Conservation (phyloP, 2,113 vertebrate genomes). For the Poeciliopsis retropinna region DNA sequence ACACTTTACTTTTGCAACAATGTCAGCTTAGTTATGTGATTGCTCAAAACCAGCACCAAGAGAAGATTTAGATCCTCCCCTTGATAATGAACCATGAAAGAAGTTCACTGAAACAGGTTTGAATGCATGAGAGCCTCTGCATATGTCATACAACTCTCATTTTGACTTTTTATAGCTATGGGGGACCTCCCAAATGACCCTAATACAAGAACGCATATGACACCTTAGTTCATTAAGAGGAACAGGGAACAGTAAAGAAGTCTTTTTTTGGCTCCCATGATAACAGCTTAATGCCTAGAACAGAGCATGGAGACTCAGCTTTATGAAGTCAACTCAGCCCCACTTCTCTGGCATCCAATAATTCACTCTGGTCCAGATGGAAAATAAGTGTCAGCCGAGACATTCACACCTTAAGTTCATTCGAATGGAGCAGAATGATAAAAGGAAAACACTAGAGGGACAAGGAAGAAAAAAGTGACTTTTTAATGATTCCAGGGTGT, state of each 20-base stretch:
- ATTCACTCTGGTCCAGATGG: conserved; percentile 71
- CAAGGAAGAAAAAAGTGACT: conserved; percentile 68
- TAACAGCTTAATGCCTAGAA: conserved; percentile 51
- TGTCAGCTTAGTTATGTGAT: conserved; percentile 74
- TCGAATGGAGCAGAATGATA: conserved; percentile 51
- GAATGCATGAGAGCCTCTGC: conserved; percentile 38
- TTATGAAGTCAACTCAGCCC: conserved; percentile 65
- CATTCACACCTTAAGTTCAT: conserved; percentile 54
- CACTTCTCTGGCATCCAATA: conserved; percentile 69
- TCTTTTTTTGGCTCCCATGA: conserved; percentile 69
- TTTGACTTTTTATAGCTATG: conserved; percentile 70
- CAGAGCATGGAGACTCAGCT: conserved; percentile 55
- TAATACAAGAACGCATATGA: conserved; percentile 71
- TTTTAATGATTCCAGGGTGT: conserved; percentile 71
- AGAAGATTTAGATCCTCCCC: conserved; percentile 41
- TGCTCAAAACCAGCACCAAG: conserved; percentile 31
- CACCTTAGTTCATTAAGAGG: conserved; percentile 81
- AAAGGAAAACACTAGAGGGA: conserved; percentile 72
- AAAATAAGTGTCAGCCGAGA: conserved; percentile 72
- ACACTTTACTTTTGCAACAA: conserved; percentile 43
- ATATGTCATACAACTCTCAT: conserved; percentile 56
- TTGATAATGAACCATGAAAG: conserved; percentile 41
- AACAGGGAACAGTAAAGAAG: conserved; percentile 63
- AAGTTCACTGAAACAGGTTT: conserved; percentile 33
- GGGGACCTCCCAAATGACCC: conserved; percentile 73